Base-by-base conservation (phyloP, 1,140 invertebrate genomes). In the Tetramorium parvispinum region DNA sequence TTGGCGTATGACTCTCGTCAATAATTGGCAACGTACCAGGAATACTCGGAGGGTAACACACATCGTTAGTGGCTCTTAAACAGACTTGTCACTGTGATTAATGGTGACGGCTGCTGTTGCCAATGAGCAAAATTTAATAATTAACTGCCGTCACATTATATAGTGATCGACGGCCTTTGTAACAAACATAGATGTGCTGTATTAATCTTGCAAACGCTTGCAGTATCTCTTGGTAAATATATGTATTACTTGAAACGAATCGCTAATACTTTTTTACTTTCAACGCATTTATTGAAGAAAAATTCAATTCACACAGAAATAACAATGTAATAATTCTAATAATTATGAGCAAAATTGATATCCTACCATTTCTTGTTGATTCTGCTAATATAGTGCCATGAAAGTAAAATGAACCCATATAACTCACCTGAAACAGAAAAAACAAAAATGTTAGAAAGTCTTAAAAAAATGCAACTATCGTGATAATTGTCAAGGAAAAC, bases 1-100 rank as follows among this genome's bases (percentile, higher is more conserved):
- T 83, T 73, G 24, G 53, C 66, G 55, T n/a, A 68, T 46, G 53
- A 49, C 55, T 32, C 65, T 78, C 46, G 85, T 68, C 77, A 68
- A 83, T 88, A 76, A 82, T 89, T 87, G 88, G 85, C 87, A 78
- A 55, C 49, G 70, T 66, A 89, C 87, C 78, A 89, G 87, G 85
- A 37, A 70, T 40, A 43, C 43, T 43, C 53, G 73, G 49, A 57
- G 76, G 75, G 85, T 68, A 78, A 68, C 85, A 76, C 89, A 63
- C 68, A 76, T 61, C 70, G 70, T 73, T 76, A 46, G 82, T 27
- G 18, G 43, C 11, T 46, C 76, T 49, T 66, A 32, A 24, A 40
- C 87, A 59, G 70, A 86, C 85, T 89, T 83, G 86, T 89, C 86
- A 73, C 73, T 46, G 53, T 87, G 85, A 89, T 89, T 89, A 78